Conservation (phyloP, 2,113 vertebrate genomes). For the Corynorhinus townsendii region DNA sequence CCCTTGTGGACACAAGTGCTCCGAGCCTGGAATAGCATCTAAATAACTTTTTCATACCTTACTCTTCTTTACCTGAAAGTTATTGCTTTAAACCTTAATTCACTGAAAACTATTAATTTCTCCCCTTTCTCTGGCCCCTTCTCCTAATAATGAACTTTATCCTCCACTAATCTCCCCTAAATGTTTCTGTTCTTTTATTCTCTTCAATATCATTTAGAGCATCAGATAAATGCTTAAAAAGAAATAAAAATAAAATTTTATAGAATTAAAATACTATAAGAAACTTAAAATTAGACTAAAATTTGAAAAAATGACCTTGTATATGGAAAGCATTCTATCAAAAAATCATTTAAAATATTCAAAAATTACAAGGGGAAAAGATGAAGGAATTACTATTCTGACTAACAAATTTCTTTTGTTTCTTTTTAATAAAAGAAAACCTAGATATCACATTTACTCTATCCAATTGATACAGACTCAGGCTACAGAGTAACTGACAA, state of each 20-base stretch:
- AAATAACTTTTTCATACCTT: neutral
- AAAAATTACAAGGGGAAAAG: neutral
- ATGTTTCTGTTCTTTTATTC: neutral
- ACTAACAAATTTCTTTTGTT: conserved; percentile 10
- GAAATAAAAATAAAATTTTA: conserved; percentile 28
- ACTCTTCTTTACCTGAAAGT: neutral
- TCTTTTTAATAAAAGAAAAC: conserved; percentile 10
- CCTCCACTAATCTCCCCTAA: neutral
- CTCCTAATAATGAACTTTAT: conserved; percentile 22
- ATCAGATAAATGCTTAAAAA: neutral
- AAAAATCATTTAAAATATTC: conserved; percentile 24
- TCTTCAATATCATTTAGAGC: neutral
- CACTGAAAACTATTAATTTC: conserved; percentile 23
- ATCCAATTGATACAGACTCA: neutral
- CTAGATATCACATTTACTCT: neutral
- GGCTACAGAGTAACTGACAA: neutral
- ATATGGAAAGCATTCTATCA: neutral
- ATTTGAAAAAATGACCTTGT: neutral
- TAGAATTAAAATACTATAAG: conserved; percentile 9
- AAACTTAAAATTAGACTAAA: neutral
- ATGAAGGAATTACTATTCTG: neutral
- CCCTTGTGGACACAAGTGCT: conserved; percentile 30
- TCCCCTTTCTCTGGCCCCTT: neutral
- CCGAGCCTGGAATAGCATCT: neutral
- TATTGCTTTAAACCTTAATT: conserved; percentile 21